Conservation (phyloP, 2,797 vertebrate genomes). For the Sparidentex hasta region DNA sequence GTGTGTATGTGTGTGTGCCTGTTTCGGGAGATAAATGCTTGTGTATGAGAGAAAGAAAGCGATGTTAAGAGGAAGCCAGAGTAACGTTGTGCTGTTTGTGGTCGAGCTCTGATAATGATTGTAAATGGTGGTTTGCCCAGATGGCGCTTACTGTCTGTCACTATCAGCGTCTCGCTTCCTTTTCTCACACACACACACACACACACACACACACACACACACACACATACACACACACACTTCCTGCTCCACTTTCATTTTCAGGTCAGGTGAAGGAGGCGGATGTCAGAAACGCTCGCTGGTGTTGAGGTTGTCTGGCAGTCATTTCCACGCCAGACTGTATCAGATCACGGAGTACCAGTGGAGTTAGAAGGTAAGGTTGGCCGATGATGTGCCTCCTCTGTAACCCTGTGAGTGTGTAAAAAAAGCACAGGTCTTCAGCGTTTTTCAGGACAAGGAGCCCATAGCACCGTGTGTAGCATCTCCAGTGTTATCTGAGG, state of each 20-base stretch:
- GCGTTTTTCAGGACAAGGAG: no score
- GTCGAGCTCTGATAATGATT: constrained; percentile 55
- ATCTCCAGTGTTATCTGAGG: no score
- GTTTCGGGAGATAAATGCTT: constrained; percentile 18
- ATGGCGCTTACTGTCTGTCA: constrained; percentile 55
- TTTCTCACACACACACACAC: no score
- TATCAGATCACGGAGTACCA: not conserved
- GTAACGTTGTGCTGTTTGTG: constrained; percentile 51
- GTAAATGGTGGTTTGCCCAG: constrained; percentile 56
- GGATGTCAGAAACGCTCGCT: constrained; percentile 4
- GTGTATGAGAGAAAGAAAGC: not conserved
- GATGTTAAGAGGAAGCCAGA: constrained; percentile 22
- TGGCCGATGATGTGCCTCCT: constrained; percentile 8
- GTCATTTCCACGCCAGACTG: constrained; percentile 9
- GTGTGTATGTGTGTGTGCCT: constrained; percentile 11
- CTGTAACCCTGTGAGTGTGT: constrained; percentile 13
- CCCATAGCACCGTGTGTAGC: no score
- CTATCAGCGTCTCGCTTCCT: constrained; percentile 29
- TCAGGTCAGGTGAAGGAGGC: not conserved
- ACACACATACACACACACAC: no score
- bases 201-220: no score
- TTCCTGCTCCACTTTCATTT: not conserved
- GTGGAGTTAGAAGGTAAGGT: not conserved
- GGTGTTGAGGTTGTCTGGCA: not conserved
- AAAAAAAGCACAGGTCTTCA: not conserved